Base-by-base conservation (phyloP, 92 coral and sea anemone genomes). In the Zoanthus gigantus region DNA sequence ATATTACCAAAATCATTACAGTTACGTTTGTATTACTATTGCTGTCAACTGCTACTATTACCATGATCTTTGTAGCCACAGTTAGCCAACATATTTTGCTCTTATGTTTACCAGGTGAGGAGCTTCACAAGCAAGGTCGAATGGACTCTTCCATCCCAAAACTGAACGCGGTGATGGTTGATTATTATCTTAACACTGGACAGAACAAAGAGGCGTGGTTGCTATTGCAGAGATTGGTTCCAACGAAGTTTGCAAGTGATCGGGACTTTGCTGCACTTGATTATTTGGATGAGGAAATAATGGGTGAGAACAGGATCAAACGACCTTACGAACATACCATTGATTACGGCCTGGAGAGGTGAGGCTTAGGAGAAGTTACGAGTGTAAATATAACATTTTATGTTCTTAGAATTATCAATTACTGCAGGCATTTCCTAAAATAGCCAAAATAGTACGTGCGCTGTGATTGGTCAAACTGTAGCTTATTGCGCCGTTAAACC, bases 191-290 rank as follows among this genome's bases (percentile, higher is more conserved):
- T 7, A 93, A 91, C 47, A 91, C 92, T 45, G 98, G 94, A 15
- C 98, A 92, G 82, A 87, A 94, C 47, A 93, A 90, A 57, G 98
- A 96, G 63, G 98, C 98, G 14, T 81, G 95, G 28, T 84, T 90
- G 88, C 83, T 96, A 67, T 91, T 96, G 77, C 91, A 94, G 86
- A 92, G 98, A 48, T 72, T 96, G 68, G 98, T 96, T 54, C 90
- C 93, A 34, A 89, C 98, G 18, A 82, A 84, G 65, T 94, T 94
- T 52, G 98, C 93, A 0, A 75, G 89, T 52, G 98, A 93, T 71
- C 93, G 98, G 50, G 98, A 96, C 77, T 92, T 94, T 53, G 98
- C 98, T 28, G 98, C 98, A 0, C 84, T 96, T 18, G 98, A 96
- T 77, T 96, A 78, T 76, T 88, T 96, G 42, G 98, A 96, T 82